Evolutionary conservation across 2,797 vertebrate species (phyloP), one percentile per base, ranked within the genome.

Genomic region (Periophthalmus magnuspinnatus): DNA sequence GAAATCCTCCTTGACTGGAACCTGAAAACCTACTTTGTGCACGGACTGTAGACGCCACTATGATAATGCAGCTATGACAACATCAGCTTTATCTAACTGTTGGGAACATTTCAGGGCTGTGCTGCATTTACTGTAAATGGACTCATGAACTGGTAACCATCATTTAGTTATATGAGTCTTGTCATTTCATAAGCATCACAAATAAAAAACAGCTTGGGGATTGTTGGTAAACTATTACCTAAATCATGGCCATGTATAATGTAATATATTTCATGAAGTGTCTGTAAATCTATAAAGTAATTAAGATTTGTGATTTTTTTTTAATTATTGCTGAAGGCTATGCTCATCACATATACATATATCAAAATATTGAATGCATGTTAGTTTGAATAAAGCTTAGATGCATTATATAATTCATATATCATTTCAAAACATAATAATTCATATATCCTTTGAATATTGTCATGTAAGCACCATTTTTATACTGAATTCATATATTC

Each of bases 41-140:
- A 21, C 33, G 9, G n/a, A 41, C 59, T 13, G 9, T 21, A 41
- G 59, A 21, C 14, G 16, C n/a, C 9, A 11, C 61, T 16, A 3
- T n/a, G 33, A 38, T 38, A 36, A n/a, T 61, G 34, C 61, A 63
- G 14, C 41, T 47, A 64, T 64, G 61, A 48, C 22, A 48, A 48
- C 61, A 22, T 45, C 19, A 3, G 41, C 22, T 47, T 64, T 47
- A 28, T 36, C 52, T 11, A 21, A 22, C 21, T 60, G 58, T n/a
- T 6, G 3, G 14, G 28, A 60, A 36, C 19, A 36, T 60, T 10
- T 36, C 16, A n/a, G 6, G 58, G 19, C 17, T 34, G 58, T 36
- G 33, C 33, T 58, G 34, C 33, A 34, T 10, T 60, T 60, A 56
- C 17, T 5, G 5, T 56, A 14, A 33, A 57, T 28, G 5, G 24